A percentile compares a stretch with the other conserved stretches of the same genome.
phyloP scores from a whole-genome alignment of 2,113 vertebrate genomes.

The Mola mola region DNA sequence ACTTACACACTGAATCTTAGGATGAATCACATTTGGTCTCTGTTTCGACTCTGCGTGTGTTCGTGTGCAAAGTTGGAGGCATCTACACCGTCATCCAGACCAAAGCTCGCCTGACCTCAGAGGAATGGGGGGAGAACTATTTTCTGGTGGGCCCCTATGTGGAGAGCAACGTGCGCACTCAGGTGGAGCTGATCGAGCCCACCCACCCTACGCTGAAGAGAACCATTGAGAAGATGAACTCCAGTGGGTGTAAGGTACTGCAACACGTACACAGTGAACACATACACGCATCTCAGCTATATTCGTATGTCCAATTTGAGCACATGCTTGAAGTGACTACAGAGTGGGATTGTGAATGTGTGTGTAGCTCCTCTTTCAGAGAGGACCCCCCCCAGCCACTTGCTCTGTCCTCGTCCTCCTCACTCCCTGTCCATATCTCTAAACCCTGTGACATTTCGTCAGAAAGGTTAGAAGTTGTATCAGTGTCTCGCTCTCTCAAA shows the following conservation, averaged over 20 bases:
- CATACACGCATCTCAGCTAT: conserved; percentile 17
- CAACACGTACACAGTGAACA: conserved; percentile 21
- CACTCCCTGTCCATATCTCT: conserved; percentile 14
- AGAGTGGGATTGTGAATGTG: conserved; percentile 1
- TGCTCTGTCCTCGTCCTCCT: conserved; percentile 16
- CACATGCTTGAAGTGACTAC: not conserved
- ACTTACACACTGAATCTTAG: no score
- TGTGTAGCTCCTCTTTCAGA: conserved; percentile 11
- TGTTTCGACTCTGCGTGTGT: conserved; percentile 16
- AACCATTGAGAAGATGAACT: conserved; percentile 92
- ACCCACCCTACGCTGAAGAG: conserved; percentile 83
- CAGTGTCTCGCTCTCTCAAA: conserved; percentile 48
- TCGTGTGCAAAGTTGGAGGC: conserved; percentile 85
- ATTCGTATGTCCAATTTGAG: not conserved
- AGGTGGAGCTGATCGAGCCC: conserved; percentile 94
- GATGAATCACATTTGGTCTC: not conserved
- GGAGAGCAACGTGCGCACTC: conserved; percentile 91
- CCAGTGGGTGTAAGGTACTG: conserved; percentile 92
- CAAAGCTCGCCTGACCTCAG: conserved; percentile 90
- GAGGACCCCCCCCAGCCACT: conserved; percentile 2
- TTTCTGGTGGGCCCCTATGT: conserved; percentile 92
- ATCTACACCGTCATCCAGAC: conserved; percentile 97
- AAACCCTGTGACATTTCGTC: conserved; percentile 71
- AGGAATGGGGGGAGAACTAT: conserved; percentile 95
- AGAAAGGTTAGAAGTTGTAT: conserved; percentile 82